Percentiles rank a stretch among this genome's conserved stretches.
Conservation (phyloP, 2,888 invertebrate species). For the Taphrorychus bicolor region DNA sequence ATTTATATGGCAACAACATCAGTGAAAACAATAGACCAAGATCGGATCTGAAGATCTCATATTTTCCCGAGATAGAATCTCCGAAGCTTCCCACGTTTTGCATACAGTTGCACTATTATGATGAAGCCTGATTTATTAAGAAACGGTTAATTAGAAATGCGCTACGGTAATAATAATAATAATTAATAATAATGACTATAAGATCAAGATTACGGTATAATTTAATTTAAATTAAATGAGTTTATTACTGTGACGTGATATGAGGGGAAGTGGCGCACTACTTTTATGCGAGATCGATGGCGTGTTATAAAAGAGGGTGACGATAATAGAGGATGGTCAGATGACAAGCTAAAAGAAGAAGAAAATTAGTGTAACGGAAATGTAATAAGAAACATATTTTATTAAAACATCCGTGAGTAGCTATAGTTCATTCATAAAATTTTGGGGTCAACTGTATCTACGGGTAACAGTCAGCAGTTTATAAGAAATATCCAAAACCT, state of each 20-base stretch:
- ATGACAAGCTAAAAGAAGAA: too few relatives aligned
- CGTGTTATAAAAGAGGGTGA: too few relatives aligned
- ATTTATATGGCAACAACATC: conserved; percentile 12
- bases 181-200: conserved; percentile 24
- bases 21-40: conserved; percentile 27
- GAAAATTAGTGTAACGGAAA: too few relatives aligned
- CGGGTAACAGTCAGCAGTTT: too few relatives aligned
- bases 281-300: too few relatives aligned
- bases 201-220: conserved; percentile 25
- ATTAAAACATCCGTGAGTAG: too few relatives aligned
- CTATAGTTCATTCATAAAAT: too few relatives aligned
- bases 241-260: background rate
- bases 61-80: conserved; percentile 30
- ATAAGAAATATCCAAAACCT: too few relatives aligned
- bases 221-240: background rate
- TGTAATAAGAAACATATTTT: too few relatives aligned
- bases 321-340: too few relatives aligned
- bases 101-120: conserved; percentile 31
- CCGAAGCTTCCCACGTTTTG: conserved; percentile 39
- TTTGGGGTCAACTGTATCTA: too few relatives aligned
- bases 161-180: conserved; percentile 1
- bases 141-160: conserved; percentile 34
- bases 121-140: conserved; percentile 32
- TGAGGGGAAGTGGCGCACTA: background rate
- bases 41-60: conserved; percentile 37